Evolutionary conservation across 1,140 invertebrate species (phyloP), one percentile per base, ranked within the genome.

Genomic region (Papilio xuthus): DNA sequence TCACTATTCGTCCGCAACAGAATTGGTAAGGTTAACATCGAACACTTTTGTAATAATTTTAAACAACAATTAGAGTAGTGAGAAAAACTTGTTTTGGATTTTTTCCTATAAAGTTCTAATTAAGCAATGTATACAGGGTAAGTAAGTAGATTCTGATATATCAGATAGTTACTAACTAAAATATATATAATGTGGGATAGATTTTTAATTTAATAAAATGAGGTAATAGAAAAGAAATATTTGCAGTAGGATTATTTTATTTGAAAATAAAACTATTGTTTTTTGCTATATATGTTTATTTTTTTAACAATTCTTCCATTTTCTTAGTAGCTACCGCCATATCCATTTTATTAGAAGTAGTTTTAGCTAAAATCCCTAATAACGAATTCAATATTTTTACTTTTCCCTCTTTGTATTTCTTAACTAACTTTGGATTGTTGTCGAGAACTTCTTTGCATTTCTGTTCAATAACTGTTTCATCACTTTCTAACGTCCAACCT

Each of bases 351-450:
- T 96, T 92, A 28, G 96, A 86, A n/a, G 95, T 95, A 78, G 90
- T 89, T 78, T 95, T 95, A 50, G 89, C 94, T 41, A 96, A 91
- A 81, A 94, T 88, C n/a, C 95, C 95, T 41, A 96, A 85, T 56
- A 97, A 94, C 69, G 94, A 95, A 81, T 94, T 95, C 70, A 96
- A 95, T 6, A 96, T 94, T 92, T 97, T 97, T 3, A 83, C 90
- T 89, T 97, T 97, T n/a, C 97, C 97, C 7, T 91, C 91, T 90
- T 95, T 96, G 84, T 96, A 97, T 81, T 95, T 93, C 82, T 94
- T 92, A 13, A 97, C 96, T 60, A 96, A 85, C 88, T 97, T 96
- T 28, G 95, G 94, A 94, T 97, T 96, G 80, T 96, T 94, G 23
- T 95, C 83, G 32, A 98, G 90, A 0, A 96, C 91, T 86, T 95